Evolutionary conservation across 2,113 vertebrate species (phyloP).

Genomic region (Suncus etruscus): DNA sequence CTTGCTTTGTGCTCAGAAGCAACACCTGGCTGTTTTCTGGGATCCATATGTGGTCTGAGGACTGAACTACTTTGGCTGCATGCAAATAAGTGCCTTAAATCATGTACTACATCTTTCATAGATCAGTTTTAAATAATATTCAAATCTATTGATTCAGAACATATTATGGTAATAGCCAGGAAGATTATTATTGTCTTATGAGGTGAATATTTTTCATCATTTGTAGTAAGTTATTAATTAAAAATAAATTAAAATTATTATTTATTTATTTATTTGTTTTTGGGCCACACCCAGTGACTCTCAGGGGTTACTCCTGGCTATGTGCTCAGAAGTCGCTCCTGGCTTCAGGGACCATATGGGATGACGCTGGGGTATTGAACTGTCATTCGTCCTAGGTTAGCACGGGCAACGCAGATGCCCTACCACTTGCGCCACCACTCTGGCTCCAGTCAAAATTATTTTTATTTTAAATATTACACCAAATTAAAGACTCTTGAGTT

Average conservation of each 20-base stretch:
- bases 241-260: not conserved
- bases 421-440: too few relatives aligned
- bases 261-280: not conserved
- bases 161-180: not conserved
- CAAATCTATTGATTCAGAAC: slow-evolving; percentile 34
- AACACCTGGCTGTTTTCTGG: too few relatives aligned
- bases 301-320: too few relatives aligned
- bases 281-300: too few relatives aligned
- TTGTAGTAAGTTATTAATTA: not conserved
- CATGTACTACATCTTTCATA: not conserved
- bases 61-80: not conserved
- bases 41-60: too few relatives aligned
- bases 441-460: not conserved
- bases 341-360: too few relatives aligned
- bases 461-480: not conserved
- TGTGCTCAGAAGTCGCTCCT: too few relatives aligned
- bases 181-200: slow-evolving; percentile 4
- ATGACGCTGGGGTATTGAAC: too few relatives aligned
- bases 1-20: too few relatives aligned
- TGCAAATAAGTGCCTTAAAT: not conserved
- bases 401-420: too few relatives aligned
- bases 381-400: too few relatives aligned
- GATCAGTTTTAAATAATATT: slow-evolving; percentile 13
- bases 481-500: not conserved
- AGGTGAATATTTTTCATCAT: not conserved